phyloP scores from a whole-genome alignment of 2,888 invertebrate genomes.

The Reticulitermes lucifugus region DNA sequence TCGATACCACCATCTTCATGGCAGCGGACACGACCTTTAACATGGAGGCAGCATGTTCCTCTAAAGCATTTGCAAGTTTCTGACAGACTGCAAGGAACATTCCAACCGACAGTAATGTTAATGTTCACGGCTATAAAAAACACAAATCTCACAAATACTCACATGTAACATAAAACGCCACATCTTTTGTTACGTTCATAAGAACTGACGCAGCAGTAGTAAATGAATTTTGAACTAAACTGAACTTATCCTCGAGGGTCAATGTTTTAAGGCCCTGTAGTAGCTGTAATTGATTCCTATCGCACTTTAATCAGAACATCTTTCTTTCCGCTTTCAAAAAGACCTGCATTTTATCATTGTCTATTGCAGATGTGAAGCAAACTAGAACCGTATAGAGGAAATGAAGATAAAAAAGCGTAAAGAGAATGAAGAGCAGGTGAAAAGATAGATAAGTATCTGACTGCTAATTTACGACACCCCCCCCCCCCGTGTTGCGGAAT shows the following conservation, averaged over 20 bases:
- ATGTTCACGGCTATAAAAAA: too few relatives aligned
- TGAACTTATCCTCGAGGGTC: not conserved
- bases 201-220: too few relatives aligned
- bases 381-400: constrained; percentile 44
- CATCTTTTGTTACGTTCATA: too few relatives aligned
- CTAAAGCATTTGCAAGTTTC: too few relatives aligned
- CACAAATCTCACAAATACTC: too few relatives aligned
- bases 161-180: too few relatives aligned
- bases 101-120: too few relatives aligned
- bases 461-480: constrained; percentile 46
- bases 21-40: too few relatives aligned
- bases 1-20: too few relatives aligned
- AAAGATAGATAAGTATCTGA: constrained; percentile 42
- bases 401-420: constrained; percentile 45
- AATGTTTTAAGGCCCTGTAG: not conserved
- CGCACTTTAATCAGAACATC: constrained; percentile 21
- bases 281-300: constrained; percentile 30
- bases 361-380: constrained; percentile 40
- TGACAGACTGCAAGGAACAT: too few relatives aligned
- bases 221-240: not conserved
- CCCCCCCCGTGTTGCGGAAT: not conserved
- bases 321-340: constrained; percentile 41
- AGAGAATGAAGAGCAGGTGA: constrained; percentile 48
- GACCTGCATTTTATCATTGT: constrained; percentile 44
- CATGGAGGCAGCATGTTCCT: too few relatives aligned